A percentile compares a stretch with the other conserved stretches of the same genome.
These are phyloP conservation scores for Leucopsar rothschildi DNA, from an alignment of 2,113 vertebrate species.

Conservation along the genomic window DNA sequence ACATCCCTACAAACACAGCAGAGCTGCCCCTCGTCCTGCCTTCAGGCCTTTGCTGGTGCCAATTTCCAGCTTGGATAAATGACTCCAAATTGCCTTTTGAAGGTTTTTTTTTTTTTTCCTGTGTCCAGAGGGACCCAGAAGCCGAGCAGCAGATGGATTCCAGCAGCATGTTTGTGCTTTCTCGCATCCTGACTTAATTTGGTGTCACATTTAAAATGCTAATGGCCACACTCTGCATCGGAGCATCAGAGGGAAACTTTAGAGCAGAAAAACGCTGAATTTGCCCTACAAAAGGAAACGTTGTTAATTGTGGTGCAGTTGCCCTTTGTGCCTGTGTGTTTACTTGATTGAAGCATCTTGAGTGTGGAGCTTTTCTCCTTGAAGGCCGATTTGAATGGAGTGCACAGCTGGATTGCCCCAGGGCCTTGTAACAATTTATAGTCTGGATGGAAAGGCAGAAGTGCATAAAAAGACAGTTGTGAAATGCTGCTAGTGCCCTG, in stretches of 20 bases:
- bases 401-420: slow-evolving; percentile 53
- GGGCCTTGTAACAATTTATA: slow-evolving; percentile 63
- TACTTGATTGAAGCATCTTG: slow-evolving; percentile 66
- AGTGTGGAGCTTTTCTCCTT: slow-evolving; percentile 48
- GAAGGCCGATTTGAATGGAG: slow-evolving; percentile 64
- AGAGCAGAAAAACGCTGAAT: not conserved
- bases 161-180: not conserved
- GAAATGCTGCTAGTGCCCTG: slow-evolving; percentile 46
- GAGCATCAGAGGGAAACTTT: slow-evolving; percentile 4
- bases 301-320: slow-evolving; percentile 45
- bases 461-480: slow-evolving; percentile 61
- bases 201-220: slow-evolving; percentile 36
- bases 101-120: not conserved
- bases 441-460: slow-evolving; percentile 64
- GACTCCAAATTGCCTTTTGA: not conserved
- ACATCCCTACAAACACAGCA: not conserved
- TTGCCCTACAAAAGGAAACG: not conserved
- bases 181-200: not conserved
- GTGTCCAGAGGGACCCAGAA: not conserved
- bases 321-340: slow-evolving; percentile 67
- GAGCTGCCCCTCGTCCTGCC: not conserved
- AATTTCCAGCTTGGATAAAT: not conserved
- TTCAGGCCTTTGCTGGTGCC: not conserved
- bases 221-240: not conserved
- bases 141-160: not conserved